These are phyloP conservation scores for Brachystomella parvula DNA, from an alignment of 1,140 invertebrate genomes.

Conservation along the genomic window DNA sequence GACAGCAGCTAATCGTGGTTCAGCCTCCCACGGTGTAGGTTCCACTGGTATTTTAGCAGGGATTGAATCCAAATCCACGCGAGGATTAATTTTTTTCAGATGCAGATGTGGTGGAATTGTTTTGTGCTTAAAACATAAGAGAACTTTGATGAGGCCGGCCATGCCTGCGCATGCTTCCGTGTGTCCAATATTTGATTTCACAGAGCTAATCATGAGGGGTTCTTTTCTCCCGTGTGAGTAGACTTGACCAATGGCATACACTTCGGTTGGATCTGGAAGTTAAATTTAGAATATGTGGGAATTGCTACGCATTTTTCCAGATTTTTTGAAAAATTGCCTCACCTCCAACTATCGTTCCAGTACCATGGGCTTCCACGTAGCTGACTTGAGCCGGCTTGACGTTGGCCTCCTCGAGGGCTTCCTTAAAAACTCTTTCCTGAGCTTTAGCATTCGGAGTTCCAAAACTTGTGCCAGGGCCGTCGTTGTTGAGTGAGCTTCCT, in stretches of 20 bases:
- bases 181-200: constrained; percentile 56
- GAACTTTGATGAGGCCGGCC: constrained; percentile 17
- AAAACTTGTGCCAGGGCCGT: constrained; percentile 13
- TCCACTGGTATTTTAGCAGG: constrained; percentile 20
- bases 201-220: constrained; percentile 50
- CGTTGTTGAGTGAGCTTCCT: constrained; percentile 2
- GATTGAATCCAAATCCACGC: constrained; percentile 16
- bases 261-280: constrained; percentile 33
- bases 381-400: too few relatives aligned
- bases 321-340: too few relatives aligned
- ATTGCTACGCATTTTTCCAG: too few relatives aligned
- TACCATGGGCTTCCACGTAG: too few relatives aligned
- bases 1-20: constrained; percentile 12
- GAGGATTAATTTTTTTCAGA: constrained; percentile 15
- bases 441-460: constrained; percentile 8
- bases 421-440: too few relatives aligned
- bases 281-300: too few relatives aligned
- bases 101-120: constrained; percentile 18
- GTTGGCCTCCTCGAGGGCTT: too few relatives aligned
- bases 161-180: constrained; percentile 46
- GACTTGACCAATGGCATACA: constrained; percentile 47
- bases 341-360: too few relatives aligned
- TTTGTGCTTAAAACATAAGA: constrained; percentile 17
- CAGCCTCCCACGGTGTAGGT: neutral
- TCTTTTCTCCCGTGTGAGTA: constrained; percentile 43